Evolutionary conservation across 2,113 vertebrate species (phyloP), one percentile per base, ranked within the genome.

Genomic region (Ranitomeya imitator): DNA sequence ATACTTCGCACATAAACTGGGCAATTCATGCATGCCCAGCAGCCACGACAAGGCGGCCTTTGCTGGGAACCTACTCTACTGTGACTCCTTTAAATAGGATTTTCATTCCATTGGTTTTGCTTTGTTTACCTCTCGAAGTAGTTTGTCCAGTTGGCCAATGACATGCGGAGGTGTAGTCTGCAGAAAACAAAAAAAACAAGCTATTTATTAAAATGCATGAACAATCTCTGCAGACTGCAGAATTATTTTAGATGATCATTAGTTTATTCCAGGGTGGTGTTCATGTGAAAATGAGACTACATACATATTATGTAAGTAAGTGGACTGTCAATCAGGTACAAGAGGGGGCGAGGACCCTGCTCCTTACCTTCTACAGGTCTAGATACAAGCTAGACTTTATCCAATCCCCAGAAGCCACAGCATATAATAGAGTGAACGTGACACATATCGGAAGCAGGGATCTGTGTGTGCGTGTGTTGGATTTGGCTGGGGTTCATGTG

Each of bases 131-230:
- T 99, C 98, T 95, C 98, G 91, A 37, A 99, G 95, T 83, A 99
- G 96, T 92, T 99, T 99, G 93, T 99, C 98, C 89, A 99, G 92
- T 90, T 99, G 98, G 7, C 98, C 98, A 86, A 99, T 99, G 91
- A 99, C 93, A 94, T 99, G 98, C 0, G 98, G 96, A 19, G 98
- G 98, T 0, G 98, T 99, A 78, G 98, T 99, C 98, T 99, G 92
- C 1, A 78, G 90, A 45, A 15, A 79, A 45, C 37, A 45, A 67
- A 85, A 37, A 4, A 74, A 74, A 74, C 1, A n/a, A 26, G 69
- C 69, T 1, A 54, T 54, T 9, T 21, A 16, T 77, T 77, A 45
- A 45, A 45, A 77, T 51, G 4, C n/a, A 79, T 21, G 6, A 52
- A 79, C 52, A 4, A 55, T 54, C 3, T 54, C 4, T 1, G 51